A percentile compares a stretch with the other conserved stretches of the same genome.
phyloP scores from a whole-genome alignment of 2,113 vertebrate genomes.

The Oreochromis aureus region DNA sequence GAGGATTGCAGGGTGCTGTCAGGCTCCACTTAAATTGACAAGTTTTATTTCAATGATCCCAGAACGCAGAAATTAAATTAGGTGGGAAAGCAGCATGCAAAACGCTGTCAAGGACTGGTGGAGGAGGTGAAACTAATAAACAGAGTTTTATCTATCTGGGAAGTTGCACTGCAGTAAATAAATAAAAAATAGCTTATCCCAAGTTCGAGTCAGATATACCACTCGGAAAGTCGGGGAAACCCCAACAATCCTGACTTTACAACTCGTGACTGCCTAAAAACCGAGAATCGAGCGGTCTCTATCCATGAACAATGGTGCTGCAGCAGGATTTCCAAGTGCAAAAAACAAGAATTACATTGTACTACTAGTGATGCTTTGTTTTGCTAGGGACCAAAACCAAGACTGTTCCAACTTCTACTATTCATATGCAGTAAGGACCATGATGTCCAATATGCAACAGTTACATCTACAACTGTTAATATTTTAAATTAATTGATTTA shows the following conservation, averaged over 20 bases:
- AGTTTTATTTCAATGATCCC: constrained; percentile 20
- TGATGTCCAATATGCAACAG: background rate
- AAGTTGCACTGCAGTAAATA: background rate
- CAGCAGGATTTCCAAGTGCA: background rate
- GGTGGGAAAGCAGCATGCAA: background rate
- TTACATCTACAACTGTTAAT: background rate
- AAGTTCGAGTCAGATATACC: background rate
- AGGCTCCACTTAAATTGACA: constrained; percentile 16
- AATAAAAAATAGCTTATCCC: background rate
- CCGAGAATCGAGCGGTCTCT: background rate
- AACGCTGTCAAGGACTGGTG: background rate
- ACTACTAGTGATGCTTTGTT: background rate
- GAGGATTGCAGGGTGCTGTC: background rate
- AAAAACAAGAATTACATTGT: background rate
- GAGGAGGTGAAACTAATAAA: background rate
- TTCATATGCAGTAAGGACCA: background rate
- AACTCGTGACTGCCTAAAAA: background rate
- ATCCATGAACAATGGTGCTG: background rate
- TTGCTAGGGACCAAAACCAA: background rate
- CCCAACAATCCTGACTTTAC: background rate
- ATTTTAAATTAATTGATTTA: background rate
- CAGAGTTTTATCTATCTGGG: background rate
- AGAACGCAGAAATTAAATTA: background rate
- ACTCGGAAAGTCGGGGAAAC: background rate
- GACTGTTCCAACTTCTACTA: background rate